Evolutionary conservation across 2,113 vertebrate genomes (phyloP).

Genomic region (Poeciliopsis retropinna): DNA sequence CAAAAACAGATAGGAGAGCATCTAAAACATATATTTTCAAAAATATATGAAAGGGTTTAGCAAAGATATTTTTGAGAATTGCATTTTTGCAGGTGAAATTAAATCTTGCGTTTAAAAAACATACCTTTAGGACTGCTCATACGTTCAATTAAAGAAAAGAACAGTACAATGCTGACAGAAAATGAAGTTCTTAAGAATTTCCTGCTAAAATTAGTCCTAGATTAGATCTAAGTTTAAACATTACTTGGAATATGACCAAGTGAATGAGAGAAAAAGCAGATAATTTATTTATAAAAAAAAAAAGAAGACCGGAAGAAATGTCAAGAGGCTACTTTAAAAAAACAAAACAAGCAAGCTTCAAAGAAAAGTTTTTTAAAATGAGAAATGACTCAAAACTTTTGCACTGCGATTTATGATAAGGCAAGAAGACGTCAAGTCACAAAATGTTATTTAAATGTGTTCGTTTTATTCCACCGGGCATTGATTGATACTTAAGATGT

Average conservation of each 20-base stretch:
- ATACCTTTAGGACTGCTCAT: not conserved
- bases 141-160: not conserved
- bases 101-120: not conserved
- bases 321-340: not conserved
- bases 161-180: not conserved
- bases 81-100: not conserved
- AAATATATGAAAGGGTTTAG: too few species aligned
- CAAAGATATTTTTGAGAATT: not conserved
- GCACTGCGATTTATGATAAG: not conserved
- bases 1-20: too few species aligned
- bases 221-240: not conserved
- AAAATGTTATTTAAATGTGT: not conserved
- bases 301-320: too few species aligned
- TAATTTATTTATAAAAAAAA: too few species aligned
- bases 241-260: not conserved
- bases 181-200: not conserved
- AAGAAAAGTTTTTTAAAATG: not conserved
- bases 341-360: not conserved
- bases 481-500: constrained; percentile 13
- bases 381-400: not conserved
- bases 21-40: too few species aligned
- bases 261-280: not conserved
- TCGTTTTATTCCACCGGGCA: not conserved
- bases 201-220: not conserved
- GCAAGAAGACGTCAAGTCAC: not conserved